A percentile compares a stretch with the other conserved stretches of the same genome.
These are phyloP conservation scores for Sardina pilchardus DNA, from an alignment of 2,113 vertebrate species.

Conservation along the genomic window DNA sequence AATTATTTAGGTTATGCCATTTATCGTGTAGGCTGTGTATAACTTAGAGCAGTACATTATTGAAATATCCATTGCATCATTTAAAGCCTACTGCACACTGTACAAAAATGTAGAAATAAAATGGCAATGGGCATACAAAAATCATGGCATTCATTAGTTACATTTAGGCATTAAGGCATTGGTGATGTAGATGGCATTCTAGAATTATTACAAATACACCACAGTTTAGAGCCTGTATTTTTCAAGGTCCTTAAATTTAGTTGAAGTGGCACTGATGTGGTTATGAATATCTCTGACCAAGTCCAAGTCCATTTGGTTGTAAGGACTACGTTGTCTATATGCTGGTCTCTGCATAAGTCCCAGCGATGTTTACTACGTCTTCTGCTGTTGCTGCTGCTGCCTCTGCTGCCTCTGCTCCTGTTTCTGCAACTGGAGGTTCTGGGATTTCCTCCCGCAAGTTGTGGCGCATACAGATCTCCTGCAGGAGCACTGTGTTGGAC, in stretches of 20 bases:
- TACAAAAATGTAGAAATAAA: constrained; percentile 7
- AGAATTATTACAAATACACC: not conserved
- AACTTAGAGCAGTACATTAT: not conserved
- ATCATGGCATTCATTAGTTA: constrained; percentile 3
- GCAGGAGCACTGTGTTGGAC: constrained; percentile 80
- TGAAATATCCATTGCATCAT: not conserved
- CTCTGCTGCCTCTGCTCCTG: constrained; percentile 31
- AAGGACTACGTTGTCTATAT: constrained; percentile 51
- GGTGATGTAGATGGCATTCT: not conserved
- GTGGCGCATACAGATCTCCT: constrained; percentile 78
- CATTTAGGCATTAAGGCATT: not conserved
- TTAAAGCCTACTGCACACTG: not conserved
- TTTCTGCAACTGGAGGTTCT: constrained; percentile 46
- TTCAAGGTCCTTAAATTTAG: not conserved
- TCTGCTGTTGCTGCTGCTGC: constrained; percentile 29
- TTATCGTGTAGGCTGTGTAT: not conserved
- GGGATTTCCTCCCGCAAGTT: constrained; percentile 57
- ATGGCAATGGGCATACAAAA: not conserved
- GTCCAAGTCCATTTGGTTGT: not conserved
- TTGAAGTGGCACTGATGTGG: not conserved
- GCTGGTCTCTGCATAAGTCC: constrained; percentile 65
- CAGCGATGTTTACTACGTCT: constrained; percentile 33
- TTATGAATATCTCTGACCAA: not conserved
- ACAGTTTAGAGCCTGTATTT: not conserved
- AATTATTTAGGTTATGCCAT: not conserved